Conservation (phyloP, 2,797 vertebrate genomes). For the Gymnopithys bicolor region DNA sequence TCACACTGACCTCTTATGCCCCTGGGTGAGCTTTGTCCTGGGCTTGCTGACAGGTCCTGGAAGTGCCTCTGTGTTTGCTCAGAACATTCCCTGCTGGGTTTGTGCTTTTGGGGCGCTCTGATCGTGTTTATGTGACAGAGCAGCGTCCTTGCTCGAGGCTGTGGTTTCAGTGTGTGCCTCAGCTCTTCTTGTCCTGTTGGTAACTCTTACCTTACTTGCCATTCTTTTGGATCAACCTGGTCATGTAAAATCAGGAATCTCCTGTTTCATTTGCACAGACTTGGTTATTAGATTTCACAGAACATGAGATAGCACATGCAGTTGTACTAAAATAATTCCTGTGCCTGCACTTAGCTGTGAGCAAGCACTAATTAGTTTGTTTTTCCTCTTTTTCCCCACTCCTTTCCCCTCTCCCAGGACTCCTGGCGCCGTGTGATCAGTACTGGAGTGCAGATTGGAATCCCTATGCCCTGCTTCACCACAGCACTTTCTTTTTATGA, state of each 20-base stretch:
- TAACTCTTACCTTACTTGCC: neutral
- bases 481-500: conserved; percentile 97
- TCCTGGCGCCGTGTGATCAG: conserved; percentile 91
- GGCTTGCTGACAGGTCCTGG: neutral
- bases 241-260: neutral
- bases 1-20: neutral
- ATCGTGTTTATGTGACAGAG: neutral
- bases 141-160: neutral
- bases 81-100: neutral
- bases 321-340: neutral
- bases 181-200: neutral
- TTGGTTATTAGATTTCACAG: neutral
- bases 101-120: neutral
- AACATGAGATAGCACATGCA: fast-evolving
- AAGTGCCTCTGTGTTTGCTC: neutral
- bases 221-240: neutral
- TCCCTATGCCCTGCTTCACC: conserved; percentile 98
- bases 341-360: neutral
- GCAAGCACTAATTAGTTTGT: neutral
- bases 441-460: conserved; percentile 89
- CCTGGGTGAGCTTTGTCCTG: neutral
- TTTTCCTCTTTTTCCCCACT: neutral
- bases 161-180: neutral
- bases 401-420: conserved; percentile 73
- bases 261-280: neutral